Base-by-base conservation (phyloP, 2,888 invertebrate species). In the Agriopis aurantiaria region DNA sequence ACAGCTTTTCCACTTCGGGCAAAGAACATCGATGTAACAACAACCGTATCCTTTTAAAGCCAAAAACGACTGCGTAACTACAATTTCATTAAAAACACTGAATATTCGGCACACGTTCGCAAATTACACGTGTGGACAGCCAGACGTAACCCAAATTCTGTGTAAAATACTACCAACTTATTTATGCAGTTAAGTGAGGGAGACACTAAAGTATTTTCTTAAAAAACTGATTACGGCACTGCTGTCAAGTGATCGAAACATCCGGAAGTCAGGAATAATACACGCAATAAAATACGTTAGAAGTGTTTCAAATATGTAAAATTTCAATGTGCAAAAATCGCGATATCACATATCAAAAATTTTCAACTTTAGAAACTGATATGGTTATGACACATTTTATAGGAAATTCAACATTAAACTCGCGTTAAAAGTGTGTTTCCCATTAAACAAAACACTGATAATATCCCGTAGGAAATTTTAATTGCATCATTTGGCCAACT, bases 51-150 rank as follows among this genome's bases (percentile, higher is more conserved):
- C 14, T 63, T 68, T 58, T 52, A 58, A 33, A 56, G 59, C 67
- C 9, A 58, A 74, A 74, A 70, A 33, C 11, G 65, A 33, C 33
- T 57, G 52, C 56, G 63, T 68, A 71, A 72, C 33, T 74, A 71
- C 76, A 77, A 75, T 79, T 78, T 74, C 68, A 81, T 76, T 80
- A 77, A 76, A 74, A 75, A 75, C 77, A 74, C 62, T 57, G 49
- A 67, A 70, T 53, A 75, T 73, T 77, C 76, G 65, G 51, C 49
- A 68, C 78, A 76, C 77, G 75, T 75, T 75, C 72, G 68, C 69
- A 72, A 80, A 79, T 78, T 81, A 78, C 75, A 72, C 78, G 77
- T 79, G 75, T 76, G 78, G 75, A 75, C 79, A 74, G 74, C 72
- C 75, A 73, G 68, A 43, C 69, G 74, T 75, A 71, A 61, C 74